phyloP scores from a whole-genome alignment of 2,113 vertebrate genomes.

The Psilopogon haemacephalus region DNA sequence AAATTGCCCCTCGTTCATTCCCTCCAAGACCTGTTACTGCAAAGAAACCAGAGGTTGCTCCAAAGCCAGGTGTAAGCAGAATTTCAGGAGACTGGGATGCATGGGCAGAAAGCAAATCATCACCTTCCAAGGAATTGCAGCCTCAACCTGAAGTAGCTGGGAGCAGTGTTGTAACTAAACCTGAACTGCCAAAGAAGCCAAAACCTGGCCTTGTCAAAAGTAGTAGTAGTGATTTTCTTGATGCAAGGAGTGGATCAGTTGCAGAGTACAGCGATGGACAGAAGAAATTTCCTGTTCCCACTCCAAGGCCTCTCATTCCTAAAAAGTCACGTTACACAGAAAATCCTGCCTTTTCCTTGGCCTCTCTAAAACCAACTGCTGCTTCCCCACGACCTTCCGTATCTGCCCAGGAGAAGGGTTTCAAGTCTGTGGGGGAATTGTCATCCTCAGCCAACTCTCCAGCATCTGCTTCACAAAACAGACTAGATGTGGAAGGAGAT shows the following conservation, averaged over 20 bases:
- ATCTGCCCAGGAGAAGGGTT: conserved; percentile 69
- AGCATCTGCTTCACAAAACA: conserved; percentile 47
- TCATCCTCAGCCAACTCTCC: not conserved
- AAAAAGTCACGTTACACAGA: conserved; percentile 73
- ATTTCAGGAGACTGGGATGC: conserved; percentile 72
- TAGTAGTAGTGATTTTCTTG: conserved; percentile 65
- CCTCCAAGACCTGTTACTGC: conserved; percentile 70
- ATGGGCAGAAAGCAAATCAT: conserved; percentile 59
- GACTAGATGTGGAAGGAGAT: conserved; percentile 68
- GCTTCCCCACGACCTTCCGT: conserved; percentile 64
- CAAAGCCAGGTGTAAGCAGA: conserved; percentile 73
- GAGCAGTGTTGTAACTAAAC: conserved; percentile 71
- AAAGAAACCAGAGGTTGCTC: conserved; percentile 82
- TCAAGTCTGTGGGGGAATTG: conserved; percentile 67
- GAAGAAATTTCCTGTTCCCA: conserved; percentile 66
- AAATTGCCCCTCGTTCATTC: conserved; percentile 77
- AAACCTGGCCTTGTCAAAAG: conserved; percentile 69
- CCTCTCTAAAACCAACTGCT: conserved; percentile 51
- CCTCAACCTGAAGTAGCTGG: conserved; percentile 31
- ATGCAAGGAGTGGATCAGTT: conserved; percentile 23
- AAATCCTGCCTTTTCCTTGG: conserved; percentile 40
- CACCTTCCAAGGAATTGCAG: conserved; percentile 60
- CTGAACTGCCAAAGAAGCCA: conserved; percentile 83
- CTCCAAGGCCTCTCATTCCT: conserved; percentile 76
- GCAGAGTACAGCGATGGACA: not conserved